Evolutionary conservation across 2,113 vertebrate species (phyloP).

Genomic region (Apistogramma diplotaenia): DNA sequence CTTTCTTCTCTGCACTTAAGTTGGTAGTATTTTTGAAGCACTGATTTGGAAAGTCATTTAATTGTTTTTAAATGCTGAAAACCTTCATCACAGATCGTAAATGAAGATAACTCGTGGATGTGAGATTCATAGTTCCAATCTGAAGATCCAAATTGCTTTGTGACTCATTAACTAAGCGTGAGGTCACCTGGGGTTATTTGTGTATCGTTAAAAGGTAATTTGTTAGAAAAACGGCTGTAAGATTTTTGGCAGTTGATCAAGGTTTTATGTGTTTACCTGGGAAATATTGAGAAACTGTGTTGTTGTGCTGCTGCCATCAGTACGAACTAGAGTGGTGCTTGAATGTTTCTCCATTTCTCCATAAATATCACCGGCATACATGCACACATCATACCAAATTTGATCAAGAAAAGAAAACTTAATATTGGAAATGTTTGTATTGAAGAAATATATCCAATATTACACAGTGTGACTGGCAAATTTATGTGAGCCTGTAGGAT

Average conservation of each 20-base stretch:
- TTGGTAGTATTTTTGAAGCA: not conserved
- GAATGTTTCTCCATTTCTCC: no score
- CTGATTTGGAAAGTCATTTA: not conserved
- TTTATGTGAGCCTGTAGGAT: no score
- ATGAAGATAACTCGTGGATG: not conserved
- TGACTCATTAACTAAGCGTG: conserved; percentile 28
- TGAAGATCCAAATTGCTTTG: not conserved
- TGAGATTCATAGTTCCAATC: conserved; percentile 40
- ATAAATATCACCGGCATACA: no score
- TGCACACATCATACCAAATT: no score
- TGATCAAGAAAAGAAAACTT: no score
- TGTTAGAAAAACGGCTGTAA: conserved; percentile 6
- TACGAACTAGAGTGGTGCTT: not conserved
- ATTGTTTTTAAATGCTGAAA: not conserved
- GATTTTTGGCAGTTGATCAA: not conserved
- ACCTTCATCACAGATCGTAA: not conserved
- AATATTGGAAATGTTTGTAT: no score
- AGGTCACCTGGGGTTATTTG: conserved; percentile 10
- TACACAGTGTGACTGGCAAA: no score
- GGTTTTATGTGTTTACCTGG: not conserved
- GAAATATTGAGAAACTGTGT: not conserved
- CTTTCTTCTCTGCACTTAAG: not conserved
- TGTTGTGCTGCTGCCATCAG: not conserved
- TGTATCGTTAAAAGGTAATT: not conserved
- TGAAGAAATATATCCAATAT: no score